Conservation (phyloP, 2,113 vertebrate genomes). For the Pelodiscus sinensis region DNA sequence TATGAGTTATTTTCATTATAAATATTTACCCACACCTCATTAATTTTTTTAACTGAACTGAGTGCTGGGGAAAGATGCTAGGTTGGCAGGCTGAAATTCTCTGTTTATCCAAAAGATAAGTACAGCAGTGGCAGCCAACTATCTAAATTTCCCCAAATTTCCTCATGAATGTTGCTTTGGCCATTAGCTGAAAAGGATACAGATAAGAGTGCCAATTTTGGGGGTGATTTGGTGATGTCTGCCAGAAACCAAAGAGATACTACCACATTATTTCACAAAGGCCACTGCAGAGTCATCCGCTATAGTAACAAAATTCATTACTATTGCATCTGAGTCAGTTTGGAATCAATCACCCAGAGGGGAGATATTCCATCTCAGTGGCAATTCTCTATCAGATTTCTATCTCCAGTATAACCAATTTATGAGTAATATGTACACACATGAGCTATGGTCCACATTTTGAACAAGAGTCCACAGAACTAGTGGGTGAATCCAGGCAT, state of each 20-base stretch:
- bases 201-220: not conserved
- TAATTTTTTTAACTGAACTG: slow-evolving; percentile 7
- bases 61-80: slow-evolving; percentile 22
- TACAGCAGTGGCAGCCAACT: not conserved
- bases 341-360: fast-evolving
- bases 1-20: slow-evolving; percentile 18
- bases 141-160: not conserved
- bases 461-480: not conserved
- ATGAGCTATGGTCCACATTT: not conserved
- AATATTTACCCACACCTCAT: slow-evolving; percentile 27
- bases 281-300: fast-evolving
- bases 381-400: slow-evolving; percentile 18
- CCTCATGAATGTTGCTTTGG: not conserved
- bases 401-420: slow-evolving; percentile 24
- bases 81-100: not conserved
- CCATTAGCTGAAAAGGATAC: not conserved
- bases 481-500: not conserved
- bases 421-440: not conserved
- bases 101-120: not conserved
- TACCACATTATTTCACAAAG: not conserved
- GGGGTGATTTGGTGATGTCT: not conserved
- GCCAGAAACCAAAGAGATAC: not conserved
- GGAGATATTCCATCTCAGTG: not conserved
- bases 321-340: not conserved
- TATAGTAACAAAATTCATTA: not conserved